Evolutionary conservation across 2,888 invertebrate genomes (phyloP), one percentile per base, ranked within the genome.

Genomic region (Cryptocephalus primarius): DNA sequence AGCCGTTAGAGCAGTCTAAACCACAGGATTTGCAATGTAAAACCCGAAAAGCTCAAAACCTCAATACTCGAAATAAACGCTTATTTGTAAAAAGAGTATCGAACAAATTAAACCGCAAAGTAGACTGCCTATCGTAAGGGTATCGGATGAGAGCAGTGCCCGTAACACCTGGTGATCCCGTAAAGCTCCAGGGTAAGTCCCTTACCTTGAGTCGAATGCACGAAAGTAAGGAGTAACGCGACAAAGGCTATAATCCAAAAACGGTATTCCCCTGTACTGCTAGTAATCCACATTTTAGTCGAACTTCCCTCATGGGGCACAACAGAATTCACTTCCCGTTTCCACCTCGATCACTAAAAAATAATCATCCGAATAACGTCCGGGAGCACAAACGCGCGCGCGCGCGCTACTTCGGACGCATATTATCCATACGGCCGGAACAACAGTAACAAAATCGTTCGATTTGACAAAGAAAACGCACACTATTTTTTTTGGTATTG

Each of bases 241-340:
- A 73, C 69, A 67, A 74, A 69, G 72, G 75, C 72, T 72, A 71
- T 75, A 77, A 79, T 79, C 77, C 79, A 77, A 77, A 76, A 75
- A 75, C 55, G 48, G 52, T 78, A 78, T 76, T 78, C 78, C 78
- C 76, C 74, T 74, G 59, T 61, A 57, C 75, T 75, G 76, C 78
- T 77, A 73, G 76, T 78, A 75, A 79, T 78, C 78, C 79, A 78
- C 79, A 79, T 80, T 76, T 76, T 79, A 63, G 60, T 56, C 56
- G 63, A 62, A 65, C 61, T 63, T 63, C 68, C 68, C 66, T 63
- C 69, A 70, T 69, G 68, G 68, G 68, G 65, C 64, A 67, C 67
- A 57, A 58, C 60, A 57, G 58, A 58, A 55, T 50, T 12, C 61
- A 63, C 64, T 56, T 52, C 56, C 54, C 22, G 57, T 22, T 36